A percentile compares a stretch with the other conserved stretches of the same genome.
These are phyloP conservation scores for Pogona vitticeps DNA, from an alignment of 2,113 vertebrate species.

Conservation along the genomic window DNA sequence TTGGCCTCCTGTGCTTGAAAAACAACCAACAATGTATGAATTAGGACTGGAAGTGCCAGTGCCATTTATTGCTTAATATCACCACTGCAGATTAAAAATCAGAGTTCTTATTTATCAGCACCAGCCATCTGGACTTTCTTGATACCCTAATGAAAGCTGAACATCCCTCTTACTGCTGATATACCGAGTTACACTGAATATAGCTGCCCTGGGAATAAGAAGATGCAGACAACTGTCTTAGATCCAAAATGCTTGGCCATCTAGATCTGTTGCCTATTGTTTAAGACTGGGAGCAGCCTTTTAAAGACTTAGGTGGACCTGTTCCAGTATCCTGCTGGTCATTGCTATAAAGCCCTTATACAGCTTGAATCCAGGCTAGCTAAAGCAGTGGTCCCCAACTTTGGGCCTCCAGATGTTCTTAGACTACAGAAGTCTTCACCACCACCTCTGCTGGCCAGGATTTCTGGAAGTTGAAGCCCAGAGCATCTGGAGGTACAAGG, in stretches of 20 bases:
- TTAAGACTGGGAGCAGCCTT: too few relatives aligned
- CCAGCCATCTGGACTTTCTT: background rate
- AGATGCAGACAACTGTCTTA: background rate
- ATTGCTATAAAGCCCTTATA: too few relatives aligned
- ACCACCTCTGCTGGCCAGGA: too few relatives aligned
- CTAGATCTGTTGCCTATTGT: background rate
- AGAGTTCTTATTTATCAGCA: slow-evolving; percentile 6
- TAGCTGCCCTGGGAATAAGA: too few relatives aligned
- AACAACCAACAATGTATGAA: background rate
- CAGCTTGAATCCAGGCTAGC: too few relatives aligned
- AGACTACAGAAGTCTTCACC: too few relatives aligned
- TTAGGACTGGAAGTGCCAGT: background rate
- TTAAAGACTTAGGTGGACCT: too few relatives aligned
- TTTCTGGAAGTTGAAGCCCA: too few relatives aligned
- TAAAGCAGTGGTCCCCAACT: too few relatives aligned
- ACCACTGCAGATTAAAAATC: background rate
- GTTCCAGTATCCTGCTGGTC: too few relatives aligned
- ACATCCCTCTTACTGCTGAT: background rate
- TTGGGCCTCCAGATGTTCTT: too few relatives aligned
- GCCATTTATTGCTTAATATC: slow-evolving; percentile 3
- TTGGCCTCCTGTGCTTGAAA: background rate
- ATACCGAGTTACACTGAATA: background rate
- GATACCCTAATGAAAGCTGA: background rate
- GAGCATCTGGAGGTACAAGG: too few relatives aligned
- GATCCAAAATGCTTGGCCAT: background rate